phyloP scores from a whole-genome alignment of 1,140 invertebrate species.

The Drosophila kikkawai region DNA sequence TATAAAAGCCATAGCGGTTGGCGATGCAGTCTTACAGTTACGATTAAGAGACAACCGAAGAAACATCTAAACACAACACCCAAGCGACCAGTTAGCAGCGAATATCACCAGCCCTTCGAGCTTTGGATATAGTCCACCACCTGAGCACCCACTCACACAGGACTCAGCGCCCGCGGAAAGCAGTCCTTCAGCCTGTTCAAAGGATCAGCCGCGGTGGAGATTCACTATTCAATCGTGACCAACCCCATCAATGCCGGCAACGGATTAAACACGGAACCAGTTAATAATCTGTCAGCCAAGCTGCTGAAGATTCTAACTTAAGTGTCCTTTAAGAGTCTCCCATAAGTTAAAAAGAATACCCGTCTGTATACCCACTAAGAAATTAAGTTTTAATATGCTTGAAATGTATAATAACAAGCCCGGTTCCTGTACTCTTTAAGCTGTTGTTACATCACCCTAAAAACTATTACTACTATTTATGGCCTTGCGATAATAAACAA shows the following conservation, averaged over 20 bases:
- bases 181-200: not conserved
- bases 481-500: slow-evolving; percentile 19
- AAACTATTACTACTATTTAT: slow-evolving; percentile 6
- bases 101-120: slow-evolving; percentile 2
- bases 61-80: slow-evolving; percentile 10
- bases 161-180: not conserved
- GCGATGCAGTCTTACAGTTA: slow-evolving; percentile 29
- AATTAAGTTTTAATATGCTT: slow-evolving; percentile 14
- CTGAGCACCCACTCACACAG: not conserved
- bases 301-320: slow-evolving; percentile 63
- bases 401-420: not conserved
- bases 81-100: slow-evolving; percentile 5
- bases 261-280: slow-evolving; percentile 42
- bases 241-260: slow-evolving; percentile 13
- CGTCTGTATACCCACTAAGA: slow-evolving; percentile 3
- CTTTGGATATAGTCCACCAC: not conserved
- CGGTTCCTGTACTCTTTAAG: slow-evolving; percentile 17
- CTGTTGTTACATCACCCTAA: slow-evolving; percentile 6
- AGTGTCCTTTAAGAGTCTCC: slow-evolving; percentile 5
- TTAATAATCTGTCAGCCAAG: slow-evolving; percentile 62
- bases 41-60: slow-evolving; percentile 25
- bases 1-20: slow-evolving; percentile 57
- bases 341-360: not conserved
- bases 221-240: not conserved
- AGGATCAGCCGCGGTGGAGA: slow-evolving; percentile 29